Evolutionary conservation across 2,797 vertebrate species (phyloP).

Genomic region (Clamator glandarius): DNA sequence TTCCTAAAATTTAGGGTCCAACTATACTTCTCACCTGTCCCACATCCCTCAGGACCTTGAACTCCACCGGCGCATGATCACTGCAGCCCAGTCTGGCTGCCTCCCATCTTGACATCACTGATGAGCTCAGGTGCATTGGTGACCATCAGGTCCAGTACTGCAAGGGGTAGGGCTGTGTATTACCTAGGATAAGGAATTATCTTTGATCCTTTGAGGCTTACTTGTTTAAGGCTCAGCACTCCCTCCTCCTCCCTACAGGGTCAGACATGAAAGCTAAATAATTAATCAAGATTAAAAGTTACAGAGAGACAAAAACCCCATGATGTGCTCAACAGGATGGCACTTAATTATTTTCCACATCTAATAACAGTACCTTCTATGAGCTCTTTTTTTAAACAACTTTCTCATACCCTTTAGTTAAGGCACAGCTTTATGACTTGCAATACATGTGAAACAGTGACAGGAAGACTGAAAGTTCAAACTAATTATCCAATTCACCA

Average conservation of each 20-base stretch:
- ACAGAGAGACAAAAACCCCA: neutral
- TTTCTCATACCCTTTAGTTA: neutral
- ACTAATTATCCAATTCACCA: neutral
- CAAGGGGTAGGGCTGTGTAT: too few species aligned
- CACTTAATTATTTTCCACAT: neutral
- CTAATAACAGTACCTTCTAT: neutral
- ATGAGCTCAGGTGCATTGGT: too few species aligned
- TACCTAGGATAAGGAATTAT: too few species aligned
- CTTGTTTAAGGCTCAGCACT: neutral
- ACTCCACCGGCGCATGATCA: too few species aligned
- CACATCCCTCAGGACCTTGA: too few species aligned
- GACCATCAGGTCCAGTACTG: too few species aligned
- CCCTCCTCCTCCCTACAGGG: neutral
- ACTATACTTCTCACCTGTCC: too few species aligned
- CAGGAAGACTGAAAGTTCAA: neutral
- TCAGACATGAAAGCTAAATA: neutral
- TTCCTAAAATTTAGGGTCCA: too few species aligned
- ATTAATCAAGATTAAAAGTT: constrained; percentile 7
- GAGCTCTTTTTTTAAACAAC: neutral
- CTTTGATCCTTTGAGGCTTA: neutral
- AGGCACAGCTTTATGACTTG: neutral
- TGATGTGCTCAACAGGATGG: neutral
- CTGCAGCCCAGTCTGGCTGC: too few species aligned
- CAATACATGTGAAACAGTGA: neutral
- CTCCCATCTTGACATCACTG: too few species aligned